Evolutionary conservation across 2,113 vertebrate species (phyloP), one percentile per base, ranked within the genome.

Genomic region (Eptesicus fuscus): DNA sequence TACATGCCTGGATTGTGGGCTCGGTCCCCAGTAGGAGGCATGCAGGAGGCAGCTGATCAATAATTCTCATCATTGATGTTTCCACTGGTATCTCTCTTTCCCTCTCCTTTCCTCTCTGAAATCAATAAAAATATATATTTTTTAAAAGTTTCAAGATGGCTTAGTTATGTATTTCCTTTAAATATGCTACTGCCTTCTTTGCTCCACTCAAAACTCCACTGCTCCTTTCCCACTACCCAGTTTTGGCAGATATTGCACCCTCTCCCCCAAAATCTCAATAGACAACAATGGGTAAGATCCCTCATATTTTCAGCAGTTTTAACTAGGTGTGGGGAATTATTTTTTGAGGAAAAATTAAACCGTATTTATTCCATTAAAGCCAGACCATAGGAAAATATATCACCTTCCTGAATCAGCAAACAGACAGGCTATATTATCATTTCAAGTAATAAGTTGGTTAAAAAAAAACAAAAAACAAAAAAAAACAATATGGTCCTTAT

Each of bases 301-400:
- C 69, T 74, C 25, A 42, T 1, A 30, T 49, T 89, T 86, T 67
- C 61, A 73, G 44, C 63, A 83, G 44, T 87, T 78, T 82, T 6
- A 70, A 77, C 69, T 74, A 42, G 22, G 12, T 49, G 22, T 23
- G 44, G 30, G 32, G 17, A 51, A 35, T 69, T 35, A 9, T 69
- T 69, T 69, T 67, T 69, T 18, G 71, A 69, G 89, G 79, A 78
- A 91, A 86, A 84, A 83, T 88, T 71, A 94, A 96, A 89, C 37
- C 49, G 69, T 83, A 90, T 96, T 96, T 94, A 96, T 96, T 96
- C 87, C 92, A 80, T 44, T 84, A 79, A 95, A 95, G 59, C 79
- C 84, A 93, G 93, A 95, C 88, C 42, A 78, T 94, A 95, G 67
- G 85, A 97, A 98, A 97, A 97, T 94, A 95, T 74, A 91, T 95